Evolutionary conservation across 2,888 invertebrate genomes (phyloP), one percentile per base, ranked within the genome.

Genomic region (Meiosimyza decipiens): DNA sequence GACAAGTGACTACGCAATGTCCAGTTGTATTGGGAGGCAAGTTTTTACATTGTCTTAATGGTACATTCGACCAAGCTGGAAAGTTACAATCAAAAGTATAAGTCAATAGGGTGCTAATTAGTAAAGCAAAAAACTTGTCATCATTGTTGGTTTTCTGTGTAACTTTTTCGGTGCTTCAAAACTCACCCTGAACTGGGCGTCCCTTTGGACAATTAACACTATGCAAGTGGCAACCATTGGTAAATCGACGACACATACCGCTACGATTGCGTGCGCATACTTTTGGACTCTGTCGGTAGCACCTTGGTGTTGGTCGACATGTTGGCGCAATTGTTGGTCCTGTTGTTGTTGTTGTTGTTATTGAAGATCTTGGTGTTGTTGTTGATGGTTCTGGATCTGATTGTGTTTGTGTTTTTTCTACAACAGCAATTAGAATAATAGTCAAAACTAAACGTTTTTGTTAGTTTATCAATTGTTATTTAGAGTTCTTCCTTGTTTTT

Each of bases 141-240:
- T 40, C 40, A 40, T 40, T 40, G 28, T 40, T 40, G 9, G 6
- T 40, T 40, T 40, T 40, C 40, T 40, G 40, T 40, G 40, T 40
- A 64, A 28, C 3, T 3, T 28, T 4, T 50, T 11, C 12, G 18
- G 22, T 11, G 9, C 40, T 5, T 13, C 6, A 15, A 12, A 16
- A 64, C 63, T 64, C 13, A 64, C 63, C 16, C n/a, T 16, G n/a
- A 50, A 40, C 13, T 64, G 63, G 63, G 6, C 15, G 16, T 50
- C 49, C 49, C 18, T 9, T 16, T 12, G 63, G 49, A 50, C 63
- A 64, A 22, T 64, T 64, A 2, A 22, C 9, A 12, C 22, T 6
- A 6, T 64, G 11, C 22, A 64, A 50, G 12, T 64, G 49, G 49
- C 63, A 64, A 50, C 16, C 22, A 18, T 64, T 64, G 18, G 13